Evolutionary conservation across 1,140 invertebrate species (phyloP).

Genomic region (Drosophila triauraria): DNA sequence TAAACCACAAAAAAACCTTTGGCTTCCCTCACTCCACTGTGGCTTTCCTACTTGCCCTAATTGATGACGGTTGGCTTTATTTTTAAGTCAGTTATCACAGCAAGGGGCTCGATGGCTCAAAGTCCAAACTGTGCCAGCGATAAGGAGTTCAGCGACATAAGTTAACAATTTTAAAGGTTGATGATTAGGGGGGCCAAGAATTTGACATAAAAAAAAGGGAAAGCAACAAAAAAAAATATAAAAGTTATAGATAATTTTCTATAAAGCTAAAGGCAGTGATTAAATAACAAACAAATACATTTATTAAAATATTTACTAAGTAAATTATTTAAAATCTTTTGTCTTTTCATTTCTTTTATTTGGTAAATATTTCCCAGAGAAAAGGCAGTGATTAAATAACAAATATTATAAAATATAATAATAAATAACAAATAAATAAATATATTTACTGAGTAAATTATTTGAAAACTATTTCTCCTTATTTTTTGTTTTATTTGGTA

Average conservation of each 20-base stretch:
- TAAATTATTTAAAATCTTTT: background rate
- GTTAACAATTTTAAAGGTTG: background rate
- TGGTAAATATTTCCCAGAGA: too few species aligned
- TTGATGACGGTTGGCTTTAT: constrained; percentile 4
- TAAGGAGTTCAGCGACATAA: constrained; percentile 14
- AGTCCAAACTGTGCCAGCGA: background rate
- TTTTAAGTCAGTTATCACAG: background rate
- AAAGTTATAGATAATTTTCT: too few species aligned
- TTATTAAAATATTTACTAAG: background rate
- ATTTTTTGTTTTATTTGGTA: background rate
- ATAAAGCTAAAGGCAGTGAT: background rate
- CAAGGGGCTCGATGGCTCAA: constrained; percentile 15
- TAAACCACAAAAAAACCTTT: too few species aligned
- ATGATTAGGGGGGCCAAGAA: background rate
- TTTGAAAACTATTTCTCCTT: too few species aligned
- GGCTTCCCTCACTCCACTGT: background rate
- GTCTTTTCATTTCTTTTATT: background rate
- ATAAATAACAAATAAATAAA: too few species aligned
- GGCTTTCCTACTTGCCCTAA: background rate
- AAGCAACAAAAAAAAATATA: too few species aligned
- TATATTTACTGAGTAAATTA: too few species aligned
- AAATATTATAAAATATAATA: too few species aligned
- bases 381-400: too few species aligned
- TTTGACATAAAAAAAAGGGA: background rate
- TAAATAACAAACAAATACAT: background rate